A percentile compares a stretch with the other conserved stretches of the same genome.
Evolutionary conservation across 2,888 invertebrate species (phyloP).

Genomic region (Noctua fimbriata): DNA sequence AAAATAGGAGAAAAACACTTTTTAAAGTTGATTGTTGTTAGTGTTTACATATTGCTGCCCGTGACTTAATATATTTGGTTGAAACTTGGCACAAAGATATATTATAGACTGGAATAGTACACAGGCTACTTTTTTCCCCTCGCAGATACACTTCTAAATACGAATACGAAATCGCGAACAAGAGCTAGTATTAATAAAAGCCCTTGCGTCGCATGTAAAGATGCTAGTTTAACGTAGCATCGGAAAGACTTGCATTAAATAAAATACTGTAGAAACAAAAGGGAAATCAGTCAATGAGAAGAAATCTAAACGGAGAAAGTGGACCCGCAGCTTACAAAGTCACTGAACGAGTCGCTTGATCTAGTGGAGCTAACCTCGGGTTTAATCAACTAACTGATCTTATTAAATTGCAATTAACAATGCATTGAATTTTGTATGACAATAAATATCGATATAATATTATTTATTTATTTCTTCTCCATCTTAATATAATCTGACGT

Average conservation of each 20-base stretch:
- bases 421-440: neutral
- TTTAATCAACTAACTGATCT: slow-evolving; percentile 18
- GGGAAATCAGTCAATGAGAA: slow-evolving; percentile 53
- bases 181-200: neutral
- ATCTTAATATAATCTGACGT: neutral
- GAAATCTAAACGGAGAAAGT: slow-evolving; percentile 60
- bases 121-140: too few relatives aligned
- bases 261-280: slow-evolving; percentile 58
- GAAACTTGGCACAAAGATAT: too few relatives aligned
- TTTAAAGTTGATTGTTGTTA: too few relatives aligned
- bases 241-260: slow-evolving; percentile 17
- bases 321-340: slow-evolving; percentile 52
- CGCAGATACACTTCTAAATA: too few relatives aligned
- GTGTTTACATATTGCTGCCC: too few relatives aligned
- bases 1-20: too few relatives aligned
- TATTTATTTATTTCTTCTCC: too few relatives aligned
- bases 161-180: neutral
- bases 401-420: neutral
- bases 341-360: slow-evolving; percentile 51
- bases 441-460: neutral
- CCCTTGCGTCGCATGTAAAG: neutral
- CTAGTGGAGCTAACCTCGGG: slow-evolving; percentile 22
- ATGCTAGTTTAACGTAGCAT: neutral
- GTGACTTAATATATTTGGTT: too few relatives aligned
- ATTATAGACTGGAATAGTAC: too few relatives aligned